Evolutionary conservation across 2,888 invertebrate species (phyloP).

Genomic region (Leptopilina drosophilae): DNA sequence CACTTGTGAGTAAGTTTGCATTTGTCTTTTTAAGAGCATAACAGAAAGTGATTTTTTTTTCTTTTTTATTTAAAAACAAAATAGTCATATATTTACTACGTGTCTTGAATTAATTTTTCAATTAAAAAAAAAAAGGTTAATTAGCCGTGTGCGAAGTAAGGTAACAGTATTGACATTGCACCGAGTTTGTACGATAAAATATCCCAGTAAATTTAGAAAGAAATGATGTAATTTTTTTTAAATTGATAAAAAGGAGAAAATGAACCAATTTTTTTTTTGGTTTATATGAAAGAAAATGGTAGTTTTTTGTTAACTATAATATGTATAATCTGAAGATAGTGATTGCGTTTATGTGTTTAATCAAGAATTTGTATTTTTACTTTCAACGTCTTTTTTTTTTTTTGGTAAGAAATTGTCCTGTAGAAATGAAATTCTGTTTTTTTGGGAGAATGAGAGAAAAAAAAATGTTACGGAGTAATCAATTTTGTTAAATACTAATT

Average conservation of each 20-base stretch:
- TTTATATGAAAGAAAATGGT: neutral
- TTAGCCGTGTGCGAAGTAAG: conserved; percentile 14
- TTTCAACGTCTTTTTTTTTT: neutral
- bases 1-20: conserved; percentile 1
- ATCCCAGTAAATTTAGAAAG: neutral
- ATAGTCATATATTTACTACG: too few relatives aligned
- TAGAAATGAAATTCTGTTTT: neutral
- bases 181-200: conserved; percentile 20
- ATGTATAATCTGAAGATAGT: neutral
- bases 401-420: neutral
- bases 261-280: neutral
- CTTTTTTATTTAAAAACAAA: neutral
- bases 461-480: neutral
- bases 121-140: neutral
- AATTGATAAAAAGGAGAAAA: neutral
- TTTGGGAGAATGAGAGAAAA: neutral
- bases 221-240: conserved; percentile 1
- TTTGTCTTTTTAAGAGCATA: too few relatives aligned
- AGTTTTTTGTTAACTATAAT: conserved; percentile 2
- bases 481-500: conserved; percentile 20
- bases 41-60: neutral
- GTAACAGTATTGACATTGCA: conserved; percentile 27
- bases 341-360: conserved; percentile 16
- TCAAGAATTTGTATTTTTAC: conserved; percentile 27
- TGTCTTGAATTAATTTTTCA: too few relatives aligned